Percentiles rank a stretch among this genome's conserved stretches.
phyloP scores from a whole-genome alignment of 1,140 invertebrate species.

The Conopomorpha cramerella region DNA sequence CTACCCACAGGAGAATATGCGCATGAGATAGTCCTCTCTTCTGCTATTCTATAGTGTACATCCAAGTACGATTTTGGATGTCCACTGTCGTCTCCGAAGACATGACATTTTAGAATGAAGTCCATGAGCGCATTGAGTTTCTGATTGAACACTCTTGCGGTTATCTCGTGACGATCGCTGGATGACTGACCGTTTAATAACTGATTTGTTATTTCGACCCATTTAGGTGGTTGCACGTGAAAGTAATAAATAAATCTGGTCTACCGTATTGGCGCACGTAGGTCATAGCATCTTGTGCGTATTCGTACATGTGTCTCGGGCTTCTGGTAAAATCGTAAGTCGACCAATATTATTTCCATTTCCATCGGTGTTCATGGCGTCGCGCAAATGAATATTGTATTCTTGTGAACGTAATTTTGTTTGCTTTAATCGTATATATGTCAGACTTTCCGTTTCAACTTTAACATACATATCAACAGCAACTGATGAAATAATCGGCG shows the following conservation, averaged over 20 bases:
- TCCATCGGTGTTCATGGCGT: constrained; percentile 17
- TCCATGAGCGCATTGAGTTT: constrained; percentile 53
- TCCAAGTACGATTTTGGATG: constrained; percentile 22
- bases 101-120: constrained; percentile 32
- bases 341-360: constrained; percentile 16
- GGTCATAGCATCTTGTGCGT: constrained; percentile 40
- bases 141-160: constrained; percentile 47
- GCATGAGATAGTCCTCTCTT: constrained; percentile 46
- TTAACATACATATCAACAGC: constrained; percentile 36
- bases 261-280: constrained; percentile 34
- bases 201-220: constrained; percentile 30
- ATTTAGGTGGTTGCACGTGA: constrained; percentile 57
- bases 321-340: constrained; percentile 28
- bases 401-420: constrained; percentile 24
- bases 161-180: constrained; percentile 30
- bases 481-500: constrained; percentile 29
- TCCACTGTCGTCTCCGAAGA: too few species aligned
- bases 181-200: constrained; percentile 28
- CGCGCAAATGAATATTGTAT: constrained; percentile 27
- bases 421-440: constrained; percentile 35
- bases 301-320: constrained; percentile 41
- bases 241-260: constrained; percentile 49
- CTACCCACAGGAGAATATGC: constrained; percentile 29
- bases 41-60: constrained; percentile 59
- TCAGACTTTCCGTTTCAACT: constrained; percentile 30